phyloP scores from a whole-genome alignment of 1,140 invertebrate genomes.

The Onthophagus taurus region DNA sequence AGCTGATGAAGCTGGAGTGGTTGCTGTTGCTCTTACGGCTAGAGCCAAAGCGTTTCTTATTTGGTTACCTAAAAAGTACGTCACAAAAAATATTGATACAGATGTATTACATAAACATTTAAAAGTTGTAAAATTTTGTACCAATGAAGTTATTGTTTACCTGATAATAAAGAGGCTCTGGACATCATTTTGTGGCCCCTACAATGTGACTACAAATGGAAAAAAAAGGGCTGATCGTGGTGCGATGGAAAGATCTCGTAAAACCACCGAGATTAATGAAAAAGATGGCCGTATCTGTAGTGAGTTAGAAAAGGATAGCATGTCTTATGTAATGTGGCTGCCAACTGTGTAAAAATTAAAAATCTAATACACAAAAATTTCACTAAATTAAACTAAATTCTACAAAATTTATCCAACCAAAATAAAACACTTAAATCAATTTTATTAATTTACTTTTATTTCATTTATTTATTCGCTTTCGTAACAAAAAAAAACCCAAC shows the following conservation, averaged over 20 bases:
- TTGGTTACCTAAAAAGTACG: slow-evolving; percentile 26
- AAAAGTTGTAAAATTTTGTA: slow-evolving; percentile 25
- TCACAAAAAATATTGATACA: slow-evolving; percentile 13
- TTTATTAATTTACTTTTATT: no score
- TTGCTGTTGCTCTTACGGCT: slow-evolving; percentile 35
- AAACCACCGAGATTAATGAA: neutral
- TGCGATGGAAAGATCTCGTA: neutral
- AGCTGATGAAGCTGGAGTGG: slow-evolving; percentile 30
- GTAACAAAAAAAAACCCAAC: no score
- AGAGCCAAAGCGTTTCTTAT: slow-evolving; percentile 22
- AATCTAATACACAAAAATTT: no score
- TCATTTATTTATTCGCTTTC: no score
- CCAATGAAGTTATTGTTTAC: slow-evolving; percentile 29
- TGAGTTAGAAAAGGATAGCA: neutral
- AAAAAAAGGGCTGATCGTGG: slow-evolving; percentile 3
- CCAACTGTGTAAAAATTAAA: no score
- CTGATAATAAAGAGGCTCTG: slow-evolving; percentile 40
- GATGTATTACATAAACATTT: slow-evolving; percentile 40
- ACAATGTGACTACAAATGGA: neutral
- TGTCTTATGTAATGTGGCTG: slow-evolving; percentile 3
- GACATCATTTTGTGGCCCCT: slow-evolving; percentile 41
- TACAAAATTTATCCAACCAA: no score
- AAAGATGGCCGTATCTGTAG: no score
- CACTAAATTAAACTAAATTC: no score
- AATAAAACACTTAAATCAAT: no score